Base-by-base conservation (phyloP, 2,797 vertebrate genomes). In the Acestrorhynchus altus region DNA sequence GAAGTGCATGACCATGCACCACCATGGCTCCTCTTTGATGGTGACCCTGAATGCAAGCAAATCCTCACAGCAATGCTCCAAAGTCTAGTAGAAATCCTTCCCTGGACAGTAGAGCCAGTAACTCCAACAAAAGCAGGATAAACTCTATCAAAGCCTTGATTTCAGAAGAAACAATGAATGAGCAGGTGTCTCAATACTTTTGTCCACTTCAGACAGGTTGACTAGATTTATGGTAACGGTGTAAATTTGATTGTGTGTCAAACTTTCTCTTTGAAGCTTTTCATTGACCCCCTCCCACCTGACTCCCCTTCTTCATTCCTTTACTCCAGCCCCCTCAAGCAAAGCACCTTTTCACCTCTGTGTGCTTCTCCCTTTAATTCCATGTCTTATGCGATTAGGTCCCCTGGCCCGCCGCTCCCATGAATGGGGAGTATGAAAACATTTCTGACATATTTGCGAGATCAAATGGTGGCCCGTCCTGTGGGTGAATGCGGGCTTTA, bases 341-440 rank as follows among this genome's bases (percentile, higher is more conserved):
- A 84, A 74, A 78, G 63, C 79, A 78, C 75, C 85, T 81, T 87
- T 86, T 86, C 83, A 82, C 80, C 81, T 86, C 57, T 77, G 78
- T 86, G 88, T 93, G 93, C 93, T 95, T 94, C 94, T 90, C 89
- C 92, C 91, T 94, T 93, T 94, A 89, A 94, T 94, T 94, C 91
- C 85, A 89, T 91, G 92, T 93, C 90, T 87, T 87, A 77, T 86
- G 85, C 88, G 93, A 95, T 96, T 95, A 94, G 87, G 78, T 70
- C 84, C 69, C 74, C 87, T 75, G 82, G 70, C 74, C 83, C 74
- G 74, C 77, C 83, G 86, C 86, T 82, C 87, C 86, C 85, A 88
- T 89, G 85, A 90, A 87, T 90, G 87, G 82, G 80, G 89, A 92
- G 90, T 92, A 93, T 90, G 91, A 92, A 95, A 94, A 93, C 92